These are phyloP conservation scores for Camponotus floridanus DNA, from an alignment of 1,140 invertebrate genomes.

Conservation along the genomic window DNA sequence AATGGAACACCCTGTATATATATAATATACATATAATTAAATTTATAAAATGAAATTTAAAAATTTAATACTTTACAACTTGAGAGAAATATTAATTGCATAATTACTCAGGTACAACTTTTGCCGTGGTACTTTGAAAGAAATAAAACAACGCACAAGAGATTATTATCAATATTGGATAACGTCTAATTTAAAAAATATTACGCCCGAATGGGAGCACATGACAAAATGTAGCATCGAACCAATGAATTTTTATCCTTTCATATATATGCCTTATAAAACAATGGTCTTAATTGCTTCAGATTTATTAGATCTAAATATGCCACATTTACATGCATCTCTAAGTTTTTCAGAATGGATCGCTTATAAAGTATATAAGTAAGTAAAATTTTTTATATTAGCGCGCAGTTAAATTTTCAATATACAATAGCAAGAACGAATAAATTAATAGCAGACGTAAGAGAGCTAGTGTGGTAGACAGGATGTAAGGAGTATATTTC, in stretches of 20 bases:
- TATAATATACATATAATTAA: neutral
- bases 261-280: neutral
- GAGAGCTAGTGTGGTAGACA: too few species aligned
- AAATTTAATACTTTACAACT: neutral
- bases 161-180: constrained; percentile 81
- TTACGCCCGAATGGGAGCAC: constrained; percentile 83
- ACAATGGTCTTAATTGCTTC: neutral
- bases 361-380: constrained; percentile 17
- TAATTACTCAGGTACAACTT: constrained; percentile 85
- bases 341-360: constrained; percentile 75
- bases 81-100: neutral
- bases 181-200: constrained; percentile 80
- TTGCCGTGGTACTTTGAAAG: constrained; percentile 84
- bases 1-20: too few species aligned
- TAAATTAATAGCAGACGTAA: too few species aligned
- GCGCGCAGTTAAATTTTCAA: neutral
- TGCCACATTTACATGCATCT: constrained; percentile 76
- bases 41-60: too few species aligned
- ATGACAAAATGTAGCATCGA: constrained; percentile 81
- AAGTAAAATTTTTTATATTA: neutral
- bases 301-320: constrained; percentile 16
- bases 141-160: constrained; percentile 80
- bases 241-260: neutral
- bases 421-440: neutral
- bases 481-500: too few species aligned